Percentiles rank a stretch among this genome's conserved stretches.
phyloP scores from a whole-genome alignment of 2,888 invertebrate genomes.

The Aleiodes testaceus region DNA sequence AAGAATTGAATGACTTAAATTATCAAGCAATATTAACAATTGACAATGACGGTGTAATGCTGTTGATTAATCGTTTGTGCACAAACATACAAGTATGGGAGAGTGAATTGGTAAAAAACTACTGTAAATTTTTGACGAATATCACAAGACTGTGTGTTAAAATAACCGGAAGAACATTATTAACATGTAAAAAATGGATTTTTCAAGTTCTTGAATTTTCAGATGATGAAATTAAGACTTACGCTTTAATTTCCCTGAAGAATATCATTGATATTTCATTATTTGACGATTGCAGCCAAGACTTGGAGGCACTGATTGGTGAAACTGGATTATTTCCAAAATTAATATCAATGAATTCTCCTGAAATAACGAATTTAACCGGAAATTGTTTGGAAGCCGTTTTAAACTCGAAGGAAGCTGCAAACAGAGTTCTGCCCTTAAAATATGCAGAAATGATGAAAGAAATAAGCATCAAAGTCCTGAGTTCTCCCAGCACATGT shows the following conservation, averaged over 20 bases:
- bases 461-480: background rate
- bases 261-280: slow-evolving; percentile 56
- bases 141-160: slow-evolving; percentile 55
- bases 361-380: too few species aligned
- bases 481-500: background rate
- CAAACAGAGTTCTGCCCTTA: background rate
- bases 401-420: background rate
- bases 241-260: slow-evolving; percentile 58
- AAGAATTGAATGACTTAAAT: slow-evolving; percentile 79
- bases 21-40: slow-evolving; percentile 74
- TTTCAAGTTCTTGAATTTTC: slow-evolving; percentile 57
- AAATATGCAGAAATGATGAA: background rate
- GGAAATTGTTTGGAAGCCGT: too few species aligned
- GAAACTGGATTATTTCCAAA: slow-evolving; percentile 23
- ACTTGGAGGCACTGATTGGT: slow-evolving; percentile 44
- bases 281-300: slow-evolving; percentile 57
- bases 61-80: slow-evolving; percentile 62
- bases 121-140: slow-evolving; percentile 61
- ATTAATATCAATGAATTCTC: slow-evolving; percentile 56
- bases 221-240: slow-evolving; percentile 47
- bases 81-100: slow-evolving; percentile 57
- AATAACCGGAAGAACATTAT: slow-evolving; percentile 58
- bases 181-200: slow-evolving; percentile 61
- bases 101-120: slow-evolving; percentile 57
- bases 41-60: slow-evolving; percentile 70